Evolutionary conservation across 1,140 invertebrate genomes (phyloP), one percentile per base, ranked within the genome.

Genomic region (Polypedilum pembai): DNA sequence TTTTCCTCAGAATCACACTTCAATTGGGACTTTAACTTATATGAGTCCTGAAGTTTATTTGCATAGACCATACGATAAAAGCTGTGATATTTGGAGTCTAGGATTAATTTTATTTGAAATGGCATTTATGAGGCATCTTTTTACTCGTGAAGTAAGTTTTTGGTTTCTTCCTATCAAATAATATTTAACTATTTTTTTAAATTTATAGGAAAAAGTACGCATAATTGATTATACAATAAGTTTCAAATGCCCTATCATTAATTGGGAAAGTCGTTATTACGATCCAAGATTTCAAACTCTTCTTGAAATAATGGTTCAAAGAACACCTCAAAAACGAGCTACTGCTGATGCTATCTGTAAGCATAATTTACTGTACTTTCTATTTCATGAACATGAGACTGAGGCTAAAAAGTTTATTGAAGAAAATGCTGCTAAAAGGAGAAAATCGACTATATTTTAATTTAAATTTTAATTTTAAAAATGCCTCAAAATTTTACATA

Each of bases 21-120:
- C 65, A 8, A 21, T 69, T 21, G 65, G 65, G 20, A 21, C 65
- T 20, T 21, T 69, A 20, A 20, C 65, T 18, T 69, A 69, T 20
- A 69, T 69, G 65, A 21, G 17, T 7, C 65, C 65, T 2, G 65
- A 69, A 21, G 65, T 69, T 69, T 69, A 69, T 69, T 18, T 69
- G 12, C 20, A 21, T 69, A 17, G 20, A 18, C 65, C 65, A 5
- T 69, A 69, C 10, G 17, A 20, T 10, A 18, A 69, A 5, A 69
- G 17, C 0, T 69, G 65, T 69, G 65, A 69, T 18, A 21, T 69
- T 69, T 69, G 65, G 65, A 18, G n/a, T 18, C 10, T 69, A 10
- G 65, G 65, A 20, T 20, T 69, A 1, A 69, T 69, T 18, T 69
- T 69, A 8, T 69, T 20, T 21, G 65, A 69, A 21, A 7, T 69